Conservation (phyloP, 2,888 invertebrate genomes). For the Volucella zonaria region DNA sequence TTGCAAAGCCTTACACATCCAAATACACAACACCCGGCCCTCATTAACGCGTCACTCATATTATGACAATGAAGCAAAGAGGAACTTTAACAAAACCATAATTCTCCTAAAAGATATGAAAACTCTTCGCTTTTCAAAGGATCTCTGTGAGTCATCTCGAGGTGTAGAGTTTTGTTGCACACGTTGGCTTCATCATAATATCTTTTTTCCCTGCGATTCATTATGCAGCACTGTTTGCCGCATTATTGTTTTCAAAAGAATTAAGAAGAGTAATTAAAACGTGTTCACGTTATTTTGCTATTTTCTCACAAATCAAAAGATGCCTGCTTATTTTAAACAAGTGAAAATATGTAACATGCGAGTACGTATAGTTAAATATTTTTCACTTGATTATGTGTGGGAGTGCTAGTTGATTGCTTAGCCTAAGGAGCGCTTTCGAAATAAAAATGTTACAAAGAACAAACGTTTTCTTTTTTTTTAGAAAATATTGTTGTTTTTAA, state of each 20-base stretch:
- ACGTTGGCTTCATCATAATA: conserved; percentile 61
- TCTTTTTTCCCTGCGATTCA: conserved; percentile 57
- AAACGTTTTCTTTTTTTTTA: conserved; percentile 21
- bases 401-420: conserved; percentile 48
- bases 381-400: conserved; percentile 50
- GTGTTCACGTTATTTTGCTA: conserved; percentile 57
- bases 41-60: conserved; percentile 71
- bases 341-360: conserved; percentile 55
- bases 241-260: conserved; percentile 72
- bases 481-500: conserved; percentile 57
- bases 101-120: conserved; percentile 68
- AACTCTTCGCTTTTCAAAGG: conserved; percentile 66
- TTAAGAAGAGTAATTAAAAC: conserved; percentile 74
- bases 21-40: conserved; percentile 53
- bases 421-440: conserved; percentile 45
- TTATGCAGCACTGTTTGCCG: conserved; percentile 70
- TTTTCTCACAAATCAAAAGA: conserved; percentile 64
- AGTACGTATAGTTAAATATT: conserved; percentile 41
- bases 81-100: conserved; percentile 68
- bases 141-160: conserved; percentile 54
- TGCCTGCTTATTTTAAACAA: conserved; percentile 59
- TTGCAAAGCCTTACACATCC: conserved; percentile 38
- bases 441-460: conserved; percentile 28
- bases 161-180: conserved; percentile 61
- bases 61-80: conserved; percentile 67